These are phyloP conservation scores for Esox niger DNA, from an alignment of 2,113 vertebrate genomes.

Conservation along the genomic window DNA sequence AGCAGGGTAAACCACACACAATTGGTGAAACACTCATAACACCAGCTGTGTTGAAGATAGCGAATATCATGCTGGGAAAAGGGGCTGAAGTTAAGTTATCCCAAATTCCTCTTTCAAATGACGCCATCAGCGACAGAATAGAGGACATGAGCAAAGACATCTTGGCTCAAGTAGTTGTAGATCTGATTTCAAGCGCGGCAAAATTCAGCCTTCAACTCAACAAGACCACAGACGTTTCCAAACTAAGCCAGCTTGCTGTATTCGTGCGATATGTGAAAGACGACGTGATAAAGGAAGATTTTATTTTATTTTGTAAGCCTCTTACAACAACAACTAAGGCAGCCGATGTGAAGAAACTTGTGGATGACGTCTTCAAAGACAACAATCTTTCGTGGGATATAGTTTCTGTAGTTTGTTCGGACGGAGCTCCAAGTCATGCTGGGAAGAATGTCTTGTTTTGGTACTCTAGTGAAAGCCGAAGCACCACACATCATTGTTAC, in stretches of 20 bases:
- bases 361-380: slow-evolving; percentile 32
- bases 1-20: slow-evolving; percentile 22
- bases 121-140: too few relatives aligned
- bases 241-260: slow-evolving; percentile 13
- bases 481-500: slow-evolving; percentile 22
- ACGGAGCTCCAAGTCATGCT: slow-evolving; percentile 25
- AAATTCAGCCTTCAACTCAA: too few relatives aligned
- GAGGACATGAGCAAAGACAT: too few relatives aligned
- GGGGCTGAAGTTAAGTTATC: too few relatives aligned
- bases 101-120: slow-evolving; percentile 11
- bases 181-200: too few relatives aligned
- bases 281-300: slow-evolving; percentile 14
- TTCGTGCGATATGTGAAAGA: slow-evolving; percentile 20
- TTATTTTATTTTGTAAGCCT: slow-evolving; percentile 21
- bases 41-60: slow-evolving; percentile 19
- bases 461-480: slow-evolving; percentile 13
- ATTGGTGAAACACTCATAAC: slow-evolving; percentile 23
- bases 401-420: slow-evolving; percentile 23
- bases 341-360: slow-evolving; percentile 25
- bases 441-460: slow-evolving; percentile 18
- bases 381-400: slow-evolving; percentile 23
- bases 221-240: slow-evolving; percentile 11
- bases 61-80: slow-evolving; percentile 19
- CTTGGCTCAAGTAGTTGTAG: too few relatives aligned
- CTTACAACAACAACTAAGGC: slow-evolving; percentile 18